These are phyloP conservation scores for Enteromius trimaculatus DNA, from an alignment of 2,797 vertebrate species.

Conservation along the genomic window DNA sequence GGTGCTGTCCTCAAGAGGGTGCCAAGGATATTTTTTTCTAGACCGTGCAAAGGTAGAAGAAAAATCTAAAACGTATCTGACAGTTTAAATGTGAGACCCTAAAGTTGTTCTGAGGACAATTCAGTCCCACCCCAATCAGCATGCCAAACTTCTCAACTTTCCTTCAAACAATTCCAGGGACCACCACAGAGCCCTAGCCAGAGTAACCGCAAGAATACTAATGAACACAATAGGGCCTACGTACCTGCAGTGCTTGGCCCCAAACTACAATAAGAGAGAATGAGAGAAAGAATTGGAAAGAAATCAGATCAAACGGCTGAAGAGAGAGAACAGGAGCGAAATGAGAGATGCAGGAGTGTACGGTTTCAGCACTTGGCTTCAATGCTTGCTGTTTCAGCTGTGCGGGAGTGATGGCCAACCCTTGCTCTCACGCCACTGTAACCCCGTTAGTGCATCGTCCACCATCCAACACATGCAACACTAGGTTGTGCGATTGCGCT, in stretches of 20 bases:
- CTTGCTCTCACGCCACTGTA: constrained; percentile 75
- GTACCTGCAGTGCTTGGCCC: background rate
- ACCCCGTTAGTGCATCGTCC: constrained; percentile 63
- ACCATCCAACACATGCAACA: constrained; percentile 44
- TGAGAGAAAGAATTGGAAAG: constrained; percentile 52
- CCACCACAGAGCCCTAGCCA: background rate
- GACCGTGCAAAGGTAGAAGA: background rate
- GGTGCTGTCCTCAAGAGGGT: background rate
- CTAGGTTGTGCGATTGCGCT: constrained; percentile 29
- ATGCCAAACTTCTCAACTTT: background rate
- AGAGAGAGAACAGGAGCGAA: constrained; percentile 46
- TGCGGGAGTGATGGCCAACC: constrained; percentile 70
- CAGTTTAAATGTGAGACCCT: background rate
- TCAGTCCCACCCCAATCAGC: background rate
- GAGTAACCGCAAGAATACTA: background rate
- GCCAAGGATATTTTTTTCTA: background rate
- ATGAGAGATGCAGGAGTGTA: constrained; percentile 64
- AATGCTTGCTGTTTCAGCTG: constrained; percentile 80
- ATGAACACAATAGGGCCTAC: background rate
- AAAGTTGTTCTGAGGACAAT: constrained; percentile 1
- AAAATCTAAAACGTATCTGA: background rate
- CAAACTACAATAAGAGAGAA: constrained; percentile 27
- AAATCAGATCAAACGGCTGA: constrained; percentile 63
- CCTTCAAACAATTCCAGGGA: background rate
- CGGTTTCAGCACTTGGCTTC: constrained; percentile 73